A percentile compares a stretch with the other conserved stretches of the same genome.
Evolutionary conservation across 2,888 invertebrate genomes (phyloP).

Genomic region (Tortricodes alternella): DNA sequence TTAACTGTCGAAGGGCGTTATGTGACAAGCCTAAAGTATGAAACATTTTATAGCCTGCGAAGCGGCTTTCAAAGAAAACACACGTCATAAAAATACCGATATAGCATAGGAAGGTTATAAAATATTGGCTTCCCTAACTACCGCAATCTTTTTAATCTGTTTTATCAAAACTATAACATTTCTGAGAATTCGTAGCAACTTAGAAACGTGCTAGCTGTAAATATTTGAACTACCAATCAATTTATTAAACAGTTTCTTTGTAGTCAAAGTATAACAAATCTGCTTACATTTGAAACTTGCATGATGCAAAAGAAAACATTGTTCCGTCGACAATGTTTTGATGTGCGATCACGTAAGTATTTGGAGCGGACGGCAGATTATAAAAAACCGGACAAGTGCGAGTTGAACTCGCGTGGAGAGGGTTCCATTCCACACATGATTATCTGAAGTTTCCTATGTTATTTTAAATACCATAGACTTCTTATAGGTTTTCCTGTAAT

Average conservation of each 20-base stretch:
- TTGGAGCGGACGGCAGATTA: constrained; percentile 13
- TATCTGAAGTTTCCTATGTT: too few species aligned
- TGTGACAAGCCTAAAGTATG: constrained; percentile 16
- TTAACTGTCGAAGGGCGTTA: constrained; percentile 18
- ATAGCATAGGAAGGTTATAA: constrained; percentile 2
- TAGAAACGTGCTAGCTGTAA: too few species aligned
- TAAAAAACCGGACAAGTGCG: too few species aligned
- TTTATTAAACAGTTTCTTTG: not conserved
- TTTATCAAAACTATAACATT: not conserved
- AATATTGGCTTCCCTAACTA: not conserved
- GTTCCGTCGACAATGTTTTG: constrained; percentile 2
- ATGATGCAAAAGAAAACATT: not conserved
- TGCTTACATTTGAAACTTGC: not conserved
- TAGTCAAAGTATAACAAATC: not conserved
- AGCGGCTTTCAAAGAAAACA: constrained; percentile 11
- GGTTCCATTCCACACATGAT: too few species aligned
- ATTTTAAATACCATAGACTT: too few species aligned
- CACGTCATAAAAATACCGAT: constrained; percentile 12
- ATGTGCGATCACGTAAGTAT: constrained; percentile 9
- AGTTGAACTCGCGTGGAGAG: too few species aligned
- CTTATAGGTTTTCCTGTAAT: too few species aligned
- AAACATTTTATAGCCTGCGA: constrained; percentile 15
- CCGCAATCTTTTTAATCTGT: not conserved
- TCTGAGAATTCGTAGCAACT: not conserved
- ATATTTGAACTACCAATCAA: not conserved